Conservation (phyloP, 2,888 invertebrate species). For the Taphrorychus bicolor region DNA sequence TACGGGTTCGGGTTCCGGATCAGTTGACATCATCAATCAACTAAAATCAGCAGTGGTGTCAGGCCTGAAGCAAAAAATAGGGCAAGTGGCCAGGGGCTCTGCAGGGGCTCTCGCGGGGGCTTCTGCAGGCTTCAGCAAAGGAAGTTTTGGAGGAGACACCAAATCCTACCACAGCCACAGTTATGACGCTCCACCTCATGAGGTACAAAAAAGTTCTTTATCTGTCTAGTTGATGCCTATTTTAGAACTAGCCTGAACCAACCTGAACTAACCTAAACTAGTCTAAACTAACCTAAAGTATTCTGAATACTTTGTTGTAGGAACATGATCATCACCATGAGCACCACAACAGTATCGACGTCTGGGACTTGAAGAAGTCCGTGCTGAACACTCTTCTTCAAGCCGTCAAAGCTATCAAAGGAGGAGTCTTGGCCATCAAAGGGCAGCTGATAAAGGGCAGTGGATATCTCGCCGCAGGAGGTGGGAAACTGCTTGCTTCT, state of each 20-base stretch:
- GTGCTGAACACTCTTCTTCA: conserved; percentile 83
- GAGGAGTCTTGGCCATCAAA: conserved; percentile 86
- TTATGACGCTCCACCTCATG: conserved; percentile 24
- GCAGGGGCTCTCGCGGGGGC: conserved; percentile 61
- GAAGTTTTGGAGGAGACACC: conserved; percentile 50
- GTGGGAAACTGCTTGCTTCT: conserved; percentile 72
- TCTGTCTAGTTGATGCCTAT: not conserved
- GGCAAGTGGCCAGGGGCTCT: conserved; percentile 65
- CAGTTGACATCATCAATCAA: conserved; percentile 45
- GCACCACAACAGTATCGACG: conserved; percentile 44
- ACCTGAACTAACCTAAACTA: not conserved
- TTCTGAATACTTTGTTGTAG: too few relatives aligned
- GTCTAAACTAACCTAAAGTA: too few relatives aligned
- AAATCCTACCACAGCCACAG: conserved; percentile 26
- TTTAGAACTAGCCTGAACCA: too few relatives aligned
- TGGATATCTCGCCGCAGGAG: conserved; percentile 70
- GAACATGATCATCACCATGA: too few relatives aligned
- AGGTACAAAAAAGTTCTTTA: too few relatives aligned
- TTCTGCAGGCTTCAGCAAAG: conserved; percentile 62
- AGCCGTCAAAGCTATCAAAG: conserved; percentile 88
- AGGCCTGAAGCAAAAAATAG: conserved; percentile 64
- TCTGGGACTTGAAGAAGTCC: conserved; percentile 80
- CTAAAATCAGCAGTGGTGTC: conserved; percentile 52
- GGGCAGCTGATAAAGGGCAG: conserved; percentile 87
- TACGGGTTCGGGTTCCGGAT: conserved; percentile 58